Conservation (phyloP, 2,888 invertebrate genomes). For the Onchidella celtica region DNA sequence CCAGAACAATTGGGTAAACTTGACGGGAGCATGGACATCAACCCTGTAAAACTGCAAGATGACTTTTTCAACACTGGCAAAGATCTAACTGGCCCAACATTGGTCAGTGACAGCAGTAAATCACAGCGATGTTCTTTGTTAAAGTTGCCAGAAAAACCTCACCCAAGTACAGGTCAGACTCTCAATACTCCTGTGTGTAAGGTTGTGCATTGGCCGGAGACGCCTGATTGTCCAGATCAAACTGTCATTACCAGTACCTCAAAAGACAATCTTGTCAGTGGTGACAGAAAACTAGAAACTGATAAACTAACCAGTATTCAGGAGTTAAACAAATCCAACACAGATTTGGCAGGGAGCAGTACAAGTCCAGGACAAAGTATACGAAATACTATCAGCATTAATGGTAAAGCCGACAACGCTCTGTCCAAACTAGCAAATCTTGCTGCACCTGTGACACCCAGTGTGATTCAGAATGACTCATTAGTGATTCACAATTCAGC, state of each 20-base stretch:
- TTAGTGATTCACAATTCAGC: no score
- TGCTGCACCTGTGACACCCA: no score
- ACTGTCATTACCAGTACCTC: background rate
- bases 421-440: no score
- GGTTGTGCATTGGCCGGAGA: background rate
- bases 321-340: no score
- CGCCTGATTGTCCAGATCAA: background rate
- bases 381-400: no score
- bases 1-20: background rate
- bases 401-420: no score
- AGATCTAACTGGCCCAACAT: background rate
- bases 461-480: no score
- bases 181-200: slow-evolving; percentile 24
- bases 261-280: no score
- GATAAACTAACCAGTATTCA: no score
- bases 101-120: background rate
- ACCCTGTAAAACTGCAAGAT: background rate
- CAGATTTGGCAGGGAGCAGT: no score
- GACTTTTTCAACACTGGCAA: background rate
- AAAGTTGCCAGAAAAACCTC: slow-evolving; percentile 15
- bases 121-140: slow-evolving; percentile 14
- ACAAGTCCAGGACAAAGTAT: no score
- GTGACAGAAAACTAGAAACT: no score
- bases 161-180: background rate
- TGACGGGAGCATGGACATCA: background rate